Percentiles rank a stretch among this genome's conserved stretches.
Evolutionary conservation across 1,140 invertebrate species (phyloP).

Genomic region (Saccostrea glomerata): DNA sequence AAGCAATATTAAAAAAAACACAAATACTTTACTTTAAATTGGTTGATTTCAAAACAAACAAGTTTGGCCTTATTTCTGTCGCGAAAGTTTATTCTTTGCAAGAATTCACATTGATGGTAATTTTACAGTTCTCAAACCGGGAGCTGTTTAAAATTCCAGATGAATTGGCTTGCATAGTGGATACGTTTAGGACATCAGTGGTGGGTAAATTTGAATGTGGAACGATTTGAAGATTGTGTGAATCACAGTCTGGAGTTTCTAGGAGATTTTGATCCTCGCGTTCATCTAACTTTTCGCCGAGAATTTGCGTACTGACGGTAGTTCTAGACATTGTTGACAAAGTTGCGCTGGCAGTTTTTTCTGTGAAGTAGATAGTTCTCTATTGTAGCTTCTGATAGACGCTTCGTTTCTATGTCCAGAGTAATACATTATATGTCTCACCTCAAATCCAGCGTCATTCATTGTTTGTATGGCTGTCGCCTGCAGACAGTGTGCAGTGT

Average conservation of each 20-base stretch:
- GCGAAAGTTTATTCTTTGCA: too few species aligned
- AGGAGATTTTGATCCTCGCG: neutral
- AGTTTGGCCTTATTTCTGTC: too few species aligned
- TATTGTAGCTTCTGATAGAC: conserved; percentile 15
- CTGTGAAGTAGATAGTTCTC: neutral
- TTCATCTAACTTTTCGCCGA: neutral
- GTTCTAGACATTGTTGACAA: neutral
- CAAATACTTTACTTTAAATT: too few species aligned
- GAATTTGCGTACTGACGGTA: neutral
- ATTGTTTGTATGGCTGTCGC: conserved; percentile 43
- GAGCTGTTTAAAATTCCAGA: too few species aligned
- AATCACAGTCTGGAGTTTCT: neutral
- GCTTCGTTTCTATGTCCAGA: conserved; percentile 41
- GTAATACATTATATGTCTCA: conserved; percentile 19
- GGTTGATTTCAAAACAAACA: too few species aligned
- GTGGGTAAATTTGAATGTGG: neutral
- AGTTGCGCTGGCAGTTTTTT: neutral
- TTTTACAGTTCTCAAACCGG: too few species aligned
- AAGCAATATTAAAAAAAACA: too few species aligned
- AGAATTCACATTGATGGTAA: too few species aligned
- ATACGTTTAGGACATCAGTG: neutral
- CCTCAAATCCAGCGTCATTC: conserved; percentile 41
- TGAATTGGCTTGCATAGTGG: neutral
- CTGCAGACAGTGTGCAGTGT: conserved; percentile 38
- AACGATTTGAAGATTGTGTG: neutral